Evolutionary conservation across 1,140 invertebrate genomes (phyloP).

Genomic region (Aporrectodea caliginosa): DNA sequence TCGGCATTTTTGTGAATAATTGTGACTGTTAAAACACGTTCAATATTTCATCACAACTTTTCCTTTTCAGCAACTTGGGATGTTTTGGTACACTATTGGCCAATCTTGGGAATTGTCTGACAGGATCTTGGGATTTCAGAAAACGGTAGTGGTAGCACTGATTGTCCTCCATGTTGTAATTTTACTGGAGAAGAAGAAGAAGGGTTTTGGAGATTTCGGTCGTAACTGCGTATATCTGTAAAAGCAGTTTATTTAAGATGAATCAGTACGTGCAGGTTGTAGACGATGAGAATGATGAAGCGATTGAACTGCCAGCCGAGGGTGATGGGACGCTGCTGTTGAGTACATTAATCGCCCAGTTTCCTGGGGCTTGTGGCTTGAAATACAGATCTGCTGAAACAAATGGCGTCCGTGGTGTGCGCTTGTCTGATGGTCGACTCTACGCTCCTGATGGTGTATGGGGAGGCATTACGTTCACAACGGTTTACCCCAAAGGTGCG

Average conservation of each 20-base stretch:
- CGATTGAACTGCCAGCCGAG: constrained; percentile 87
- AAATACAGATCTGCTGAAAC: constrained; percentile 86
- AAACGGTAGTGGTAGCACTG: no score
- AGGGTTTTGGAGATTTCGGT: neutral
- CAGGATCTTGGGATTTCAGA: no score
- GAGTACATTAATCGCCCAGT: constrained; percentile 83
- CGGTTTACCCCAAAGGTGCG: constrained; percentile 91
- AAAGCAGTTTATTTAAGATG: constrained; percentile 21
- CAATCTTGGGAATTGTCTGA: no score
- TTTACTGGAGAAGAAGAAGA: no score
- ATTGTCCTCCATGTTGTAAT: no score
- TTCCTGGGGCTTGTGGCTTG: constrained; percentile 85
- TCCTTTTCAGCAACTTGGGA: no score
- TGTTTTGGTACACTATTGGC: no score
- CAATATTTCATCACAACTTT: no score
- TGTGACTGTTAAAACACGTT: no score
- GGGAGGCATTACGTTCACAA: constrained; percentile 82
- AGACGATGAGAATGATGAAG: constrained; percentile 85
- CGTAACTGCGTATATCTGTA: neutral
- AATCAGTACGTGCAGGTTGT: constrained; percentile 55
- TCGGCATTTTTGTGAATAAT: no score
- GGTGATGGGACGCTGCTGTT: constrained; percentile 80
- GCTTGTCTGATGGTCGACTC: constrained; percentile 78
- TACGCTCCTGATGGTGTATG: constrained; percentile 80
- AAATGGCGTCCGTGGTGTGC: constrained; percentile 77